Conservation (phyloP, 2,113 vertebrate genomes). For the Lophochroa leadbeateri region DNA sequence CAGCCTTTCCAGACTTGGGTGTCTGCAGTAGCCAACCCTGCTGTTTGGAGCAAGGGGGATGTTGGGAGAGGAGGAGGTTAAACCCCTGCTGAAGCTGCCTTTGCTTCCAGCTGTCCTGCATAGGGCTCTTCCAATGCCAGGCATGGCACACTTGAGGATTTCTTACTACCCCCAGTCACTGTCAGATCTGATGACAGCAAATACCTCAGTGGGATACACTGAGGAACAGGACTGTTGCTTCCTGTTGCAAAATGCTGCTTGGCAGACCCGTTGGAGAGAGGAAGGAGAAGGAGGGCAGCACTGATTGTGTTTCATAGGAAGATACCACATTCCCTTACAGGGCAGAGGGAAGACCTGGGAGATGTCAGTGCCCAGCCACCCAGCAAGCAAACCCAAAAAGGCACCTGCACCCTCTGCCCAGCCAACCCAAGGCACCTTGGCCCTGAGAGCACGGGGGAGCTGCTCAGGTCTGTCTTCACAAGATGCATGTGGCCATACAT, state of each 20-base stretch:
- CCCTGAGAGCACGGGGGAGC: accelerated
- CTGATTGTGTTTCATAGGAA: accelerated
- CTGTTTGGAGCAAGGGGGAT: no score
- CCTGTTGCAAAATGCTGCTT: neutral
- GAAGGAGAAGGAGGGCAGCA: neutral
- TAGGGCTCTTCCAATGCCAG: neutral
- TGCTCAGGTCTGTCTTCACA: neutral
- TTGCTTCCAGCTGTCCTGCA: neutral
- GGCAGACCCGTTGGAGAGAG: neutral
- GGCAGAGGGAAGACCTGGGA: neutral
- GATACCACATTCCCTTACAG: neutral
- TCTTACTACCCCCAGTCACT: neutral
- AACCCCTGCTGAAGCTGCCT: neutral
- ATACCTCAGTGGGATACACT: accelerated
- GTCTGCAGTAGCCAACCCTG: neutral
- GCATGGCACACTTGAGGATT: neutral
- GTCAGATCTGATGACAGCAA: neutral
- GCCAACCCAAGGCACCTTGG: neutral
- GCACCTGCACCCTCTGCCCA: accelerated
- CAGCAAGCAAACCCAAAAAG: neutral
- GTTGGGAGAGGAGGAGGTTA: neutral
- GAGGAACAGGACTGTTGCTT: neutral
- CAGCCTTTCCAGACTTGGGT: neutral
- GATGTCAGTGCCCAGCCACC: neutral
- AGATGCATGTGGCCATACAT: accelerated